Evolutionary conservation across 2,888 invertebrate species (phyloP).

Genomic region (Sphinx pinastri): DNA sequence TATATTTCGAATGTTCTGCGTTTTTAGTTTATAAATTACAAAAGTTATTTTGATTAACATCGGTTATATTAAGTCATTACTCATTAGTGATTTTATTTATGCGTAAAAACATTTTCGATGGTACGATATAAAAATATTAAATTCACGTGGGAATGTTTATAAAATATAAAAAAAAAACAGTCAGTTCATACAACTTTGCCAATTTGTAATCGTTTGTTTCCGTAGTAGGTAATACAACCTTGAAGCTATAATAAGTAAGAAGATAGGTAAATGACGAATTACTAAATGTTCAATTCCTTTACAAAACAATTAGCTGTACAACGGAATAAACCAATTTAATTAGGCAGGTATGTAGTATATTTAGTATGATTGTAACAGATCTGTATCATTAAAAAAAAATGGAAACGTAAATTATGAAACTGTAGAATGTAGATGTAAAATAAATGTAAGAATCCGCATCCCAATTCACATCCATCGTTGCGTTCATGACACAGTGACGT

Average conservation of each 20-base stretch:
- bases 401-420: not conserved
- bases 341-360: no score
- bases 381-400: not conserved
- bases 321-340: no score
- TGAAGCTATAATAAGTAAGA: conserved; percentile 6
- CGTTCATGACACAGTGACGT: conserved; percentile 38
- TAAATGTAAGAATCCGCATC: conserved; percentile 33
- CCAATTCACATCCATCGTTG: conserved; percentile 43
- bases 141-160: conserved; percentile 3
- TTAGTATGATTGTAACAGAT: no score
- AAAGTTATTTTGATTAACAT: not conserved
- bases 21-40: no score
- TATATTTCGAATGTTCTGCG: no score
- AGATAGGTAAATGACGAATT: not conserved
- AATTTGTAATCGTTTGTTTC: not conserved
- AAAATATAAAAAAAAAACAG: not conserved
- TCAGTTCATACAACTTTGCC: not conserved
- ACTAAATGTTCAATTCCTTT: not conserved
- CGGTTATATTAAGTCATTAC: not conserved
- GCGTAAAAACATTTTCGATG: not conserved
- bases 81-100: no score
- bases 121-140: not conserved
- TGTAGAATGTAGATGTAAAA: no score
- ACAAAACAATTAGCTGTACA: not conserved
- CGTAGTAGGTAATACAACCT: not conserved